Conservation (phyloP, 2,888 invertebrate genomes). For the Eupithecia subumbrata region DNA sequence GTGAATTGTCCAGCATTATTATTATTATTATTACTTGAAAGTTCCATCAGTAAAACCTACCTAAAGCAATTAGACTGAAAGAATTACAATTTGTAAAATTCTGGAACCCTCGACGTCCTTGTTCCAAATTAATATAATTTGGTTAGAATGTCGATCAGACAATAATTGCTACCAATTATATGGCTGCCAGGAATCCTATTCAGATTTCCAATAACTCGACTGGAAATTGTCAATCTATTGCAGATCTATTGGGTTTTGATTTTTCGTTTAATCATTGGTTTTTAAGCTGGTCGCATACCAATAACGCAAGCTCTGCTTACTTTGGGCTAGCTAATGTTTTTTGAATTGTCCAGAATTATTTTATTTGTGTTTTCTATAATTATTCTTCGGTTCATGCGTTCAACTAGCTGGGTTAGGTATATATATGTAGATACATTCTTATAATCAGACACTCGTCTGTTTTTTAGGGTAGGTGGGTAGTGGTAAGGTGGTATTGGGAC, state of each 20-base stretch:
- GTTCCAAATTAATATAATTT: not conserved
- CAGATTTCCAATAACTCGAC: not conserved
- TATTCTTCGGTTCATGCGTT: too few relatives aligned
- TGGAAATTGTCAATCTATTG: not conserved
- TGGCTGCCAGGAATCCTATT: not conserved
- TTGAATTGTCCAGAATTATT: not conserved
- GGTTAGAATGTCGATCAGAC: not conserved
- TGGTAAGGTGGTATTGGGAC: too few relatives aligned
- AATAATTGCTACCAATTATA: conserved; percentile 16
- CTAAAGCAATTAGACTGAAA: not conserved
- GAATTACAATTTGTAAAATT: not conserved
- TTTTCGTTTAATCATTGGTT: not conserved
- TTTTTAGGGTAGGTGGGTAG: too few relatives aligned
- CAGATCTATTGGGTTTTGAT: not conserved
- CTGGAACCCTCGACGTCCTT: not conserved
- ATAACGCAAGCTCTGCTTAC: too few relatives aligned
- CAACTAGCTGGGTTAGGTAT: too few relatives aligned
- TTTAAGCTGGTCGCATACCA: not conserved
- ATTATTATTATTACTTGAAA: too few relatives aligned
- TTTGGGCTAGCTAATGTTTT: not conserved
- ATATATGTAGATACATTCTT: too few relatives aligned
- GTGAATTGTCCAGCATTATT: too few relatives aligned
- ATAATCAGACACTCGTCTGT: too few relatives aligned
- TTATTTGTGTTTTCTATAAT: too few relatives aligned
- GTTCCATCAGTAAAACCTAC: not conserved